These are phyloP conservation scores for Idaea dimidiata DNA, from an alignment of 2,888 invertebrate genomes.

Conservation along the genomic window DNA sequence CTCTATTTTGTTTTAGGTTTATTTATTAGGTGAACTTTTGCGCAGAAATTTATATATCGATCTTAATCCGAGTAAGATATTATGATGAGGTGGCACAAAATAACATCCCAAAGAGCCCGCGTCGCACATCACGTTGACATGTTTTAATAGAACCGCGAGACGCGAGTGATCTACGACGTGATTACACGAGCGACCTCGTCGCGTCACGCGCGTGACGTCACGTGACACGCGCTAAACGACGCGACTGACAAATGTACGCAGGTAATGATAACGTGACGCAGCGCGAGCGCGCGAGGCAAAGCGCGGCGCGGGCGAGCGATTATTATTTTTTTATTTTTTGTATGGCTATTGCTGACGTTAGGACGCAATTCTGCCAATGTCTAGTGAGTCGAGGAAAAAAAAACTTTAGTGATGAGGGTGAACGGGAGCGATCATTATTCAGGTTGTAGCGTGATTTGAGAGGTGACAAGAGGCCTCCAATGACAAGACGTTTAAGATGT, in stretches of 20 bases:
- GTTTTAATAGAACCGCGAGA: conserved; percentile 28
- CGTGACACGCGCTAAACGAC: conserved; percentile 2
- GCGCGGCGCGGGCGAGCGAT: too few species aligned
- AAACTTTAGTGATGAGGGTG: too few species aligned
- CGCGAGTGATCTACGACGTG: conserved; percentile 42
- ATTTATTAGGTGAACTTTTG: neutral
- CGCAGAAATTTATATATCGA: neutral
- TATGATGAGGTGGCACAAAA: neutral
- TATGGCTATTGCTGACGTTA: too few species aligned
- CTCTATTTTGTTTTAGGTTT: neutral
- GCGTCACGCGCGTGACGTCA: conserved; percentile 6
- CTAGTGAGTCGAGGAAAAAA: too few species aligned
- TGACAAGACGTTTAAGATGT: too few species aligned
- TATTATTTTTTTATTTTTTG: too few species aligned
- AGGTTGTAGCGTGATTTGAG: neutral
- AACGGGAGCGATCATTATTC: neutral
- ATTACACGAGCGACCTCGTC: conserved; percentile 32
- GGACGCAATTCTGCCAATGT: too few species aligned
- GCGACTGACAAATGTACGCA: conserved; percentile 16
- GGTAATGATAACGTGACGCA: conserved; percentile 16
- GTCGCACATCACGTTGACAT: conserved; percentile 16
- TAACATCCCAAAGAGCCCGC: conserved; percentile 6
- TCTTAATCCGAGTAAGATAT: neutral
- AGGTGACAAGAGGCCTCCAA: neutral
- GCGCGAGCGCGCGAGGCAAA: conserved; percentile 7